Evolutionary conservation across 2,113 vertebrate species (phyloP), one percentile per base, ranked within the genome.

Genomic region (Neomonachus schauinslandi): DNA sequence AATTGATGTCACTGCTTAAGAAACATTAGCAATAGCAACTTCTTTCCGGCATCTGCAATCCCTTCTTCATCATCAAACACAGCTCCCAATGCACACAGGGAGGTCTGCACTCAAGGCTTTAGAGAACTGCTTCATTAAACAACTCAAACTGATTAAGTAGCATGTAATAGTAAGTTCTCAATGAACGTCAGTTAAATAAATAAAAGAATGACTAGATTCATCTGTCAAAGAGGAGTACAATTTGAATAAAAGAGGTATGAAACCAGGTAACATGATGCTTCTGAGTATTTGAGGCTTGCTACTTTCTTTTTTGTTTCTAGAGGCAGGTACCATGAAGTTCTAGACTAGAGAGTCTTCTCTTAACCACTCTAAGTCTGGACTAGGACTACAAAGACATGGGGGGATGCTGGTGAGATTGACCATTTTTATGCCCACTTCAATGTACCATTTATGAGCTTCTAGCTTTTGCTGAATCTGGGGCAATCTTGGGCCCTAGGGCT

Each of bases 191-290:
- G 33, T 61, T 59, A 82, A 74, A 82, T 76, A 79, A 74, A 15
- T 65, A 22, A 46, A 88, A 83, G 14, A 83, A 46, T 42, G 2
- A 80, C 67, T 69, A 76, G 22, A 93, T 69, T 88, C 42, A 79
- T 67, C 81, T 94, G 69, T 71, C 80, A 97, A 94, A 81, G 42
- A 91, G n/a, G 92, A 21, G 2, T 28, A 24, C 59, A 83, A 28
- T 88, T 89, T 94, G 24, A 94, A 89, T 80, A 89, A 92, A 96
- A 42, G 63, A 91, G 92, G 2, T 36, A 13, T 96, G 36, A 82
- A 89, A 31, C 85, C 4, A 19, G 12, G 13, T 84, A 79, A 72
- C 51, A 69, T 67, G 71, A 53, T 49, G 26, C 3, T 72, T 89
- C 19, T 77, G 57, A 51, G 33, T 33, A 77, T 65, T 46, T 2